Evolutionary conservation across 2,888 invertebrate species (phyloP).

Genomic region (Chaetogeoica ovagalla): DNA sequence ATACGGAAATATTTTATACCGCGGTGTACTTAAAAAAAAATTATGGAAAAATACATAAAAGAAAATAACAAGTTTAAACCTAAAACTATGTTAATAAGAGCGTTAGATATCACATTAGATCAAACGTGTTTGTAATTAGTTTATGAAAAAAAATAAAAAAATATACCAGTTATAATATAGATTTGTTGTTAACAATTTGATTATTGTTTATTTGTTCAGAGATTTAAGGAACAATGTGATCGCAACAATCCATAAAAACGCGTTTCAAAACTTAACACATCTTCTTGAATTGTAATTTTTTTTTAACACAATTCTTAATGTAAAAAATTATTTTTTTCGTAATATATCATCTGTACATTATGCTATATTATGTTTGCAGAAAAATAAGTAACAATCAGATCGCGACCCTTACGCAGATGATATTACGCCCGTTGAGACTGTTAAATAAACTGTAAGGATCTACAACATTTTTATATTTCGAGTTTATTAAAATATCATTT

Average conservation of each 20-base stretch:
- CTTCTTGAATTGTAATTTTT: constrained; percentile 64
- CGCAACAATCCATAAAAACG: constrained; percentile 60
- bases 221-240: constrained; percentile 60
- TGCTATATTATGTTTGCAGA: constrained; percentile 16
- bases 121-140: too few species aligned
- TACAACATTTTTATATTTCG: neutral
- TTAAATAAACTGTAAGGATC: constrained; percentile 25
- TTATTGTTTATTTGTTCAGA: constrained; percentile 10
- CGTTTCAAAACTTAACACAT: constrained; percentile 61
- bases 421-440: constrained; percentile 12
- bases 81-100: too few species aligned
- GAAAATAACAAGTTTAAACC: too few species aligned
- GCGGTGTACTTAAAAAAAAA: too few species aligned
- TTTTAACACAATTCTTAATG: neutral
- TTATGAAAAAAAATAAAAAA: too few species aligned
- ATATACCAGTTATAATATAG: too few species aligned
- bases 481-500: neutral
- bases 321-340: too few species aligned
- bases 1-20: too few species aligned
- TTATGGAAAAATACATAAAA: too few species aligned
- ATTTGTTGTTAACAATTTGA: neutral
- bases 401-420: neutral
- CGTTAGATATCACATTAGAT: too few species aligned
- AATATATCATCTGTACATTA: neutral
- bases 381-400: constrained; percentile 29